Evolutionary conservation across 2,113 vertebrate genomes (phyloP).

Genomic region (Percina caprodes): DNA sequence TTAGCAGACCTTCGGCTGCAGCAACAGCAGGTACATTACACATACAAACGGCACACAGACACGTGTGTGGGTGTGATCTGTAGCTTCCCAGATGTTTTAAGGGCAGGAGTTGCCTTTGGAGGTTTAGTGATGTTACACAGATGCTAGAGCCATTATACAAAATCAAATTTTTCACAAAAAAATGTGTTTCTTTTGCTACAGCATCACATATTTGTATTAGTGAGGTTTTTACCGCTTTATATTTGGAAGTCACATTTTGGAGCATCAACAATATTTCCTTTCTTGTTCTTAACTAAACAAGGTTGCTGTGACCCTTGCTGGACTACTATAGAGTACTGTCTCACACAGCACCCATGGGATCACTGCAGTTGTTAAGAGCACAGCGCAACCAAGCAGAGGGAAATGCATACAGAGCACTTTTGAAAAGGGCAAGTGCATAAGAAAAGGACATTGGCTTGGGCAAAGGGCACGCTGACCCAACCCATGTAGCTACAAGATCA

Average conservation of each 20-base stretch:
- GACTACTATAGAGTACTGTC: conserved; percentile 43
- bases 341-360: conserved; percentile 55
- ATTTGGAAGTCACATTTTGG: neutral
- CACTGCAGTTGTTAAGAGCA: conserved; percentile 56
- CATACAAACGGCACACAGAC: neutral
- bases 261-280: neutral
- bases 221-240: conserved; percentile 1
- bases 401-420: conserved; percentile 73
- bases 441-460: conserved; percentile 62
- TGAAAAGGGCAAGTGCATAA: conserved; percentile 71
- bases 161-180: neutral
- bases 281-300: conserved; percentile 31
- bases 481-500: conserved; percentile 64
- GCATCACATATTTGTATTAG: conserved; percentile 5
- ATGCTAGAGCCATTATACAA: conserved; percentile 4
- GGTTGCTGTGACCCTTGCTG: conserved; percentile 56
- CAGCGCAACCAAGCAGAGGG: conserved; percentile 62
- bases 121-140: neutral
- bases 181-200: neutral
- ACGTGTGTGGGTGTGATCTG: neutral
- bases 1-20: conserved; percentile 92
- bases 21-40: conserved; percentile 91
- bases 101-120: conserved; percentile 1
- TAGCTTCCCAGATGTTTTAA: conserved; percentile 44
- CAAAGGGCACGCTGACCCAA: conserved; percentile 75